Evolutionary conservation across 2,113 vertebrate species (phyloP).

Genomic region (Camelus bactrianus): DNA sequence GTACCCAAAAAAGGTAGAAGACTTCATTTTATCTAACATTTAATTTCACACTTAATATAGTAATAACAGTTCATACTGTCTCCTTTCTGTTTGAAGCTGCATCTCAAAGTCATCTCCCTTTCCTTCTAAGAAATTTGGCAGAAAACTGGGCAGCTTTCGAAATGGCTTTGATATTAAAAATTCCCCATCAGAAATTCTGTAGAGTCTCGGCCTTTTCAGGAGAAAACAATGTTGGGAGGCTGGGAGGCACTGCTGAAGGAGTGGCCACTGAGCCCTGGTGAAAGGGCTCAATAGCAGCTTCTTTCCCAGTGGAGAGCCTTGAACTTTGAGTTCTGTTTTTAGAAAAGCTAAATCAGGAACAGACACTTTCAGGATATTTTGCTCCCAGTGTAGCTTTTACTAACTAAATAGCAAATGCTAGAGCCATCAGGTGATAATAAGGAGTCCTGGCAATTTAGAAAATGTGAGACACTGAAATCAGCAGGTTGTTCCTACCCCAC

Average conservation of each 20-base stretch:
- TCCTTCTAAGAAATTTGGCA: background rate
- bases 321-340: conserved; percentile 78
- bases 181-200: conserved; percentile 20
- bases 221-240: conserved; percentile 51
- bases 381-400: conserved; percentile 23
- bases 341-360: conserved; percentile 78
- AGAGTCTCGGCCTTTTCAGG: conserved; percentile 66
- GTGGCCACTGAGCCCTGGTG: background rate
- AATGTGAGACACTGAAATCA: background rate
- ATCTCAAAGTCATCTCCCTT: background rate
- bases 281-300: conserved; percentile 46
- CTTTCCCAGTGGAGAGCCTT: conserved; percentile 74
- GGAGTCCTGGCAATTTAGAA: background rate
- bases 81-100: conserved; percentile 48
- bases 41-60: conserved; percentile 50
- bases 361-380: conserved; percentile 67
- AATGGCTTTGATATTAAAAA: conserved; percentile 66
- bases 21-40: conserved; percentile 46
- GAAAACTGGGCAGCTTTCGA: conserved; percentile 44
- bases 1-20: background rate
- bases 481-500: background rate
- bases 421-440: background rate
- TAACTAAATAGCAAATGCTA: conserved; percentile 42
- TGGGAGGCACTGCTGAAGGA: background rate
- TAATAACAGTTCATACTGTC: conserved; percentile 18